Evolutionary conservation across 2,797 vertebrate species (phyloP), one percentile per base, ranked within the genome.

Genomic region (Enteromius paludinosus): DNA sequence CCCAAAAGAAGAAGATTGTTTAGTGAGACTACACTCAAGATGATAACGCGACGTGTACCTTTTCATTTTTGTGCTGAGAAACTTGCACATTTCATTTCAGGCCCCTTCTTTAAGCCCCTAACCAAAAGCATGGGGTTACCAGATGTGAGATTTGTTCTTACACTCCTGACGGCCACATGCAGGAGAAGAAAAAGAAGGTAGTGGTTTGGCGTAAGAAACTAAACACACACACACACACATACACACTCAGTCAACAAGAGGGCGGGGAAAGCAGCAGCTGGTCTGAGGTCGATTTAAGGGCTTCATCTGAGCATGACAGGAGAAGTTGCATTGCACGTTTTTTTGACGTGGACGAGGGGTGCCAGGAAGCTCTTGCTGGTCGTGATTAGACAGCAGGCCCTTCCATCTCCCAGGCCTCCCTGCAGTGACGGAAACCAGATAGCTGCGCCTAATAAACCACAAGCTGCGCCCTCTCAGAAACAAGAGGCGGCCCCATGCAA

Each of bases 361-460:
- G 69, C 56, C 79, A 87, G 88, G 88, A 89, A 89, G 68, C 76
- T 83, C 69, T 84, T 82, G 73, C 81, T 85, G 86, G 74, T 86
- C 56, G 65, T 87, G 88, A 89, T 87, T 85, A 89, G 79, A 76
- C 74, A 41, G 38, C 72, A 74, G 84, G 81, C 81, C 75, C 61
- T 64, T 79, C 78, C 35, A 33, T 85, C 66, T 68, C 73, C 66
- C 41, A 74, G 43, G 61, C 79, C 59, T 59, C 65, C 80, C 73
- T 77, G 70, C 83, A 84, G 79, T 17, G 70, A 76, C 43, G 83
- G 86, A 89, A 89, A 87, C 83, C 81, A 83, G 81, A 84, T 83
- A 82, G 84, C 61, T 80, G 52, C 33, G 81, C 33, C 78, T 82
- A 80, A 84, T 80, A 84, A 84, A 79, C 83, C 70, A 59, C 84